phyloP scores from a whole-genome alignment of 2,888 invertebrate species.

The Ethmia dodecea region DNA sequence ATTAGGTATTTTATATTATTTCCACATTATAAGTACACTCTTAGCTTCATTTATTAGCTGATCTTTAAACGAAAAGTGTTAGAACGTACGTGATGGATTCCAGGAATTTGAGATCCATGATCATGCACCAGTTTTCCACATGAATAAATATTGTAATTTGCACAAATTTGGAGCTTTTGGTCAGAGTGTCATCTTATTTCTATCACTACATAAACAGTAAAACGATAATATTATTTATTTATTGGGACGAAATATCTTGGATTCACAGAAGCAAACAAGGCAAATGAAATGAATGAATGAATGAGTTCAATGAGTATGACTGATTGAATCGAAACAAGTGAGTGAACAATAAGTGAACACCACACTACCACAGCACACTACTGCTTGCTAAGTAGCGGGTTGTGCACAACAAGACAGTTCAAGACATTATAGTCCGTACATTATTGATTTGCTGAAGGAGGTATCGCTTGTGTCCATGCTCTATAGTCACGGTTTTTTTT shows the following conservation, averaged over 20 bases:
- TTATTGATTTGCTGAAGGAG: too few species aligned
- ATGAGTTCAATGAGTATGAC: too few species aligned
- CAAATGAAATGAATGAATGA: neutral
- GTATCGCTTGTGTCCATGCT: too few species aligned
- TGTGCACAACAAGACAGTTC: too few species aligned
- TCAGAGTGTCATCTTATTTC: neutral
- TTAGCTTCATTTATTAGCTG: neutral
- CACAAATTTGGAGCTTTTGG: neutral
- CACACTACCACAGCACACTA: too few species aligned
- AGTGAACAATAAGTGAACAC: too few species aligned
- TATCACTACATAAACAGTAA: neutral
- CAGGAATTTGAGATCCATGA: neutral
- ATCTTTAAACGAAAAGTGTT: neutral
- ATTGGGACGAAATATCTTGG: neutral
- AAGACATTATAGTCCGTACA: too few species aligned
- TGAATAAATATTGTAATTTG: neutral
- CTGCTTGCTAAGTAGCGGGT: too few species aligned
- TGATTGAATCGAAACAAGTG: too few species aligned
- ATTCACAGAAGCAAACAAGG: neutral
- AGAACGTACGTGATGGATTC: slow-evolving; percentile 1
- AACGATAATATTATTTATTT: too few species aligned
- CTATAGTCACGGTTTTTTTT: too few species aligned
- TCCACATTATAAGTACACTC: neutral
- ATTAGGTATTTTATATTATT: slow-evolving; percentile 1
- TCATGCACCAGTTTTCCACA: slow-evolving; percentile 4